phyloP scores from a whole-genome alignment of 2,888 invertebrate species.

The Limnephilus rhombicus region DNA sequence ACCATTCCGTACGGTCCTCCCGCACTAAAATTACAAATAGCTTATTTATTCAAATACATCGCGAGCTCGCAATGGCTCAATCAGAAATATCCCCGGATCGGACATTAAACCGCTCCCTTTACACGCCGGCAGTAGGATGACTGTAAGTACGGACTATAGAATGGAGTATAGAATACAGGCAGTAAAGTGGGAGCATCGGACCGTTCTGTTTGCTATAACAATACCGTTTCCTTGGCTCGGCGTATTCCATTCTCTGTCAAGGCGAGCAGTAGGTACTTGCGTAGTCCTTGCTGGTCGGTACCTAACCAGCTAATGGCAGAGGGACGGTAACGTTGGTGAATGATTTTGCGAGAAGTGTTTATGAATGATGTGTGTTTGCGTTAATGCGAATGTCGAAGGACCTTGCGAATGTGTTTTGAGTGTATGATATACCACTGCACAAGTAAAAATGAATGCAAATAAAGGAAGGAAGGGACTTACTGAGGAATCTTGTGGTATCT shows the following conservation, averaged over 20 bases:
- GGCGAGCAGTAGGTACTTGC: neutral
- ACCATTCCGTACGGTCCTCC: neutral
- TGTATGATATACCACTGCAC: too few species aligned
- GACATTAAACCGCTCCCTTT: neutral
- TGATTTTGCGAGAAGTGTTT: too few species aligned
- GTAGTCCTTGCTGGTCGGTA: neutral
- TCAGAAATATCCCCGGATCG: conserved; percentile 13
- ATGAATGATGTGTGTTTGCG: too few species aligned
- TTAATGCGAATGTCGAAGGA: too few species aligned
- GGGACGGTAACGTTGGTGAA: neutral
- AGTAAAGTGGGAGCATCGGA: neutral
- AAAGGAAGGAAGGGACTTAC: too few species aligned
- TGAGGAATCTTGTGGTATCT: too few species aligned
- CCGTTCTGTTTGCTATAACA: neutral
- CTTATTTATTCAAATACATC: conserved; percentile 34
- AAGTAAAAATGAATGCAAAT: too few species aligned
- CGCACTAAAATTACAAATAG: conserved; percentile 2
- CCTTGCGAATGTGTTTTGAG: too few species aligned
- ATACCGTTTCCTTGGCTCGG: neutral
- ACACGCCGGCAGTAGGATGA: neutral
- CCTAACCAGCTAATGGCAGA: neutral
- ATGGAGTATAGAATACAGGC: neutral
- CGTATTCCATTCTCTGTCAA: neutral
- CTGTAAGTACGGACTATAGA: neutral
- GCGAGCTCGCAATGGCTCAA: neutral